Evolutionary conservation across 2,113 vertebrate genomes (phyloP).

Genomic region (Daphoenositta chrysoptera): DNA sequence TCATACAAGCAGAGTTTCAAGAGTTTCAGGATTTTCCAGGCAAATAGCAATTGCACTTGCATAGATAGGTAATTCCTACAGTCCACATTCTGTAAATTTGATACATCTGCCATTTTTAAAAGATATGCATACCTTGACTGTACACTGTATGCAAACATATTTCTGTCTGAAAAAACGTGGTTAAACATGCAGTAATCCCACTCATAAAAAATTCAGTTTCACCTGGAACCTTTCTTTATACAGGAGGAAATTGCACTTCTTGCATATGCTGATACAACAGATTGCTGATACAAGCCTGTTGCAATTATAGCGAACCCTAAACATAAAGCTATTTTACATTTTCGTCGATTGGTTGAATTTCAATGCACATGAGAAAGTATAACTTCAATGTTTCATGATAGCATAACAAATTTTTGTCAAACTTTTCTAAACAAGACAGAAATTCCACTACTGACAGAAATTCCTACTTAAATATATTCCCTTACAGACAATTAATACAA

Average conservation of each 20-base stretch:
- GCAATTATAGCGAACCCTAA: neutral
- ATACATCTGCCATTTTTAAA: neutral
- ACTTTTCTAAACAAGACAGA: neutral
- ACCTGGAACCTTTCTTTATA: neutral
- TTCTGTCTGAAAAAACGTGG: neutral
- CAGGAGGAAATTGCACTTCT: neutral
- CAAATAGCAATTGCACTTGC: neutral
- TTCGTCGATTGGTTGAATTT: neutral
- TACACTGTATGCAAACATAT: neutral
- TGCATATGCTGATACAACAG: neutral
- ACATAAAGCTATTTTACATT: neutral
- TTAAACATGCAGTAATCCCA: neutral
- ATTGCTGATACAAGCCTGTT: neutral
- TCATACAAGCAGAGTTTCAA: neutral
- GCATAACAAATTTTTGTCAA: neutral
- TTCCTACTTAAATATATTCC: neutral
- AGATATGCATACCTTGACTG: accelerated
- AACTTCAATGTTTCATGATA: neutral
- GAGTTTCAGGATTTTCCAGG: neutral
- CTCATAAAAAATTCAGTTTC: neutral
- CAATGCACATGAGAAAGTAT: neutral
- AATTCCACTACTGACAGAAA: neutral
- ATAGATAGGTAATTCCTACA: neutral
- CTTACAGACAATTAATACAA: neutral
- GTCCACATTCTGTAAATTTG: neutral